phyloP scores from a whole-genome alignment of 2,113 vertebrate genomes.

The Prunella fulvescens region DNA sequence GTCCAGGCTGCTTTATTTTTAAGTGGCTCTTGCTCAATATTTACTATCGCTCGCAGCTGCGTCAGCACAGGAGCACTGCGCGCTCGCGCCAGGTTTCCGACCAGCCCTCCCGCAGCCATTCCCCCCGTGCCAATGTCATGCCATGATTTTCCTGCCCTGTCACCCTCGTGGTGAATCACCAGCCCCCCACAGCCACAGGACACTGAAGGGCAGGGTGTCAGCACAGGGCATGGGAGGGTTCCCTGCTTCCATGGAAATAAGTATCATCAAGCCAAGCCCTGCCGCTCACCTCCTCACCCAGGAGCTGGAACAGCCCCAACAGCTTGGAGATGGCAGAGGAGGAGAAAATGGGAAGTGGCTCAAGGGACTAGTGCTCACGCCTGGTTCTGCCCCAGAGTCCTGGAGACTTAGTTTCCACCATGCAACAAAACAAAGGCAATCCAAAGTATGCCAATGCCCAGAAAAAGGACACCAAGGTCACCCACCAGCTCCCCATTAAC shows the following conservation, averaged over 20 bases:
- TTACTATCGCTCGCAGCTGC: background rate
- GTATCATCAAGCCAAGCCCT: background rate
- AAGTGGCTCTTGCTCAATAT: constrained; percentile 42
- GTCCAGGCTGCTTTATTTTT: constrained; percentile 42
- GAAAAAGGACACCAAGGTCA: background rate
- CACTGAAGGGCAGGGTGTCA: background rate
- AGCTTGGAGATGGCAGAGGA: background rate
- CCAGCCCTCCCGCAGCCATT: background rate
- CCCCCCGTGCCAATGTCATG: fast-evolving
- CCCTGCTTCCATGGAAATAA: background rate
- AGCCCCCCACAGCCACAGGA: background rate
- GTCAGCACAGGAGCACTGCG: background rate
- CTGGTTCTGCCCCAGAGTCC: fast-evolving
- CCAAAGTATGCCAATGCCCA: fast-evolving
- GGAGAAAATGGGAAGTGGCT: background rate
- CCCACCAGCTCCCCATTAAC: background rate
- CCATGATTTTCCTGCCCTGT: background rate
- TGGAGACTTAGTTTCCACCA: background rate
- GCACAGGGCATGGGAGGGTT: background rate
- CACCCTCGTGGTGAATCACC: background rate
- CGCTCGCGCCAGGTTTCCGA: background rate
- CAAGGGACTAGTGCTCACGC: fast-evolving
- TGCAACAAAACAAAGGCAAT: background rate
- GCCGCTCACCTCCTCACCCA: background rate
- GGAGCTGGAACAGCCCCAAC: background rate